Evolutionary conservation across 2,888 invertebrate species (phyloP), one percentile per base, ranked within the genome.

Genomic region (Atethmia centrago): DNA sequence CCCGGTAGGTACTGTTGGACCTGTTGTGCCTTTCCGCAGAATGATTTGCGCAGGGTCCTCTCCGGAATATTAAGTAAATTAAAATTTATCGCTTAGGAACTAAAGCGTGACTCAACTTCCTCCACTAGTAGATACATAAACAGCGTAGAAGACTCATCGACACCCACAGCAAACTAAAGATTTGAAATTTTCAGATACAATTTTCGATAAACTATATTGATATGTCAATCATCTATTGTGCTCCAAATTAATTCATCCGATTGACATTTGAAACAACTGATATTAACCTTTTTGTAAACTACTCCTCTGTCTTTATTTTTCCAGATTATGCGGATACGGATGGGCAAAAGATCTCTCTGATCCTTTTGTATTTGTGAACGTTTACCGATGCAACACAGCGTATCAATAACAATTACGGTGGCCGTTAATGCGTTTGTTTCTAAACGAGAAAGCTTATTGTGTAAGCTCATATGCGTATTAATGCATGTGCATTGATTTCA

Each of bases 141-240:
- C 42, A 64, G 87, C 89, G 88, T 89, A 90, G 90, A 90, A 90
- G 87, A 88, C 80, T 70, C 83, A 71, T 64, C 71, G 78, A 91
- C 91, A 90, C 92, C 92, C 90, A 91, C 91, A 77, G 74, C 64
- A 74, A 70, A 73, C 79, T 71, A 74, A 71, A 79, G 79, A 82
- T 80, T 71, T 64, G 49, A 66, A 74, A 71, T 73, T 79, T 80
- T 82, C 72, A 79, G 83, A 84, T 81, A 81, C 71, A 77, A 71
- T 80, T 85, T 86, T 76, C 89, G 93, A 92, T 93, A 87, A 83
- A 80, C 88, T 79, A 88, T 88, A 86, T 83, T 88, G 92, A 94
- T 92, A 93, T 83, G 92, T 92, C 93, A 93, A 93, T 94, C 93
- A 93, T 89, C 89, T 85, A 92, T 94, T 93, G 93, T 94, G 84